Conservation (phyloP, 2,113 vertebrate species). For the Tamias sibiricus region DNA sequence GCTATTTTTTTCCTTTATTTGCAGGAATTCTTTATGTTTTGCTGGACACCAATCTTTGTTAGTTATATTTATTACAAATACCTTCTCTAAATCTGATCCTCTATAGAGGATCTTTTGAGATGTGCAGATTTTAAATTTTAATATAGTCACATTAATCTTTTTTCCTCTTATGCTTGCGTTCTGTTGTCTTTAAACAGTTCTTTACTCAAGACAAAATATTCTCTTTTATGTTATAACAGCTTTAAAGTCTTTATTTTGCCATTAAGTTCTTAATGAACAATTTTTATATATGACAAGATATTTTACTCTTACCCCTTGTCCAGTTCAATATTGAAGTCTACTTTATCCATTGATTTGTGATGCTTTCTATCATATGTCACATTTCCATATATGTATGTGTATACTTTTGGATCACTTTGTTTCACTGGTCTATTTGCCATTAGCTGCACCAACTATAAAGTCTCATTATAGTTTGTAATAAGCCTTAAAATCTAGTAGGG, state of each 20-base stretch:
- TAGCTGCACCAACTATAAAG: background rate
- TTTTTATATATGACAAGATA: background rate
- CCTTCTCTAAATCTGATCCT: conserved; percentile 4
- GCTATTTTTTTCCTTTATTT: conserved; percentile 5
- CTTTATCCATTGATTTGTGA: background rate
- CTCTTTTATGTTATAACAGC: background rate
- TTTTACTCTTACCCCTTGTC: background rate
- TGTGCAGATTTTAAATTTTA: conserved; percentile 19
- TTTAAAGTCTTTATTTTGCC: conserved; percentile 17
- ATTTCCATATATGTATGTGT: background rate
- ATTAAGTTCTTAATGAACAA: conserved; percentile 18
- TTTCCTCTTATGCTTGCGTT: background rate
- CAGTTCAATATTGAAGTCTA: background rate
- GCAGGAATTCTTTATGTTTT: conserved; percentile 8
- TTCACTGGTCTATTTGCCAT: background rate
- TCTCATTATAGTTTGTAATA: background rate
- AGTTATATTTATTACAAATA: conserved; percentile 11
- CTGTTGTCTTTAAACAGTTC: background rate
- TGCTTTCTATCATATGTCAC: background rate
- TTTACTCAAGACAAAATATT: background rate
- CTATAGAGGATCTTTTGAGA: background rate
- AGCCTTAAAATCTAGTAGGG: background rate
- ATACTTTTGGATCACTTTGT: background rate
- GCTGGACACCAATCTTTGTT: background rate
- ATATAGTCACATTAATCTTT: background rate